Base-by-base conservation (phyloP, 1,140 invertebrate genomes). In the Orius laevigatus region DNA sequence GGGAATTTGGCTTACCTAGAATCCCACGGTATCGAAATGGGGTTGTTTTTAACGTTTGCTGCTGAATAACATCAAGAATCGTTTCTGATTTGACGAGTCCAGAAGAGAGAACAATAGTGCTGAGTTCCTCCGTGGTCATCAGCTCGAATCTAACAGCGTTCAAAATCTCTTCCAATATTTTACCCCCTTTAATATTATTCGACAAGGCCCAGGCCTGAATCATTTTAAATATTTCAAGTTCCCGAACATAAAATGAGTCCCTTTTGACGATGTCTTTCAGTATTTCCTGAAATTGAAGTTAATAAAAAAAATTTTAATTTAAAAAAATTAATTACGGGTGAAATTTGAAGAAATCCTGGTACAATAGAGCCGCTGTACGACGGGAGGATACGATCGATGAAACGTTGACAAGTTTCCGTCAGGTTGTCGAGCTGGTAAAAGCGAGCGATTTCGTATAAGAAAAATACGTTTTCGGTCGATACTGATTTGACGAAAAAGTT, bases 191-290 rank as follows among this genome's bases (percentile, higher is more conserved):
- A 12, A 51, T 20, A 15, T 48, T 68, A 74, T 95, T 76, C 56
- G 77, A 66, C 60, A 74, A 78, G 51, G 83, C 81, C 93, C 93
- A 98, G 42, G 73, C 71, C 59, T 75, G 73, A 2, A 97, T 83
- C 5, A 86, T 84, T 57, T 76, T 70, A 66, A 98, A 98, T 53
- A 98, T 95, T 57, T 96, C 82, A 19, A 93, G 84, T 69, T 98
- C 94, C 3, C 81, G 77, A 0, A 88, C 91, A 70, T 86, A 97
- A 67, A 98, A 97, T 1, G 92, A 96, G 66, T 97, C 86, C 44
- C 92, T 70, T 42, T 79, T 74, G 33, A 98, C 71, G 11, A 98
- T 69, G 60, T 88, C 81, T 56, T 78, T 77, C 15, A 91, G 60
- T 2, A 84, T 81, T 59, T 73, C 72, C 71, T 84, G 56, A 49